These are phyloP conservation scores for Tetragnatha montana DNA, from an alignment of 2,888 invertebrate species.

Conservation along the genomic window DNA sequence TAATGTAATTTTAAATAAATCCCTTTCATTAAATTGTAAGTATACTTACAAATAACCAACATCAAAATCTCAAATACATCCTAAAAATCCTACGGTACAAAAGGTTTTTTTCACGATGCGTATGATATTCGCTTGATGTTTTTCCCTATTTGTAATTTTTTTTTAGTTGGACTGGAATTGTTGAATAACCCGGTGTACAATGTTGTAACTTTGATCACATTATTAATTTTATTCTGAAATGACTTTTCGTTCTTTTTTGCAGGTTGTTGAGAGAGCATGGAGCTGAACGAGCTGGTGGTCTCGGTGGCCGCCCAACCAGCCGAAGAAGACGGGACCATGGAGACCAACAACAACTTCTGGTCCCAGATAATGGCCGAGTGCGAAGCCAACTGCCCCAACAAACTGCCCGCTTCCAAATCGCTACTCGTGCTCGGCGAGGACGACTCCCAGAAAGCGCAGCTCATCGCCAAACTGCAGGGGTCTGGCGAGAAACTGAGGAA, in stretches of 20 bases:
- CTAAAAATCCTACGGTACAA: too few relatives aligned
- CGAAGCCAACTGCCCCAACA: constrained; percentile 41
- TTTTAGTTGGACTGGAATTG: too few relatives aligned
- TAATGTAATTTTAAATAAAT: too few relatives aligned
- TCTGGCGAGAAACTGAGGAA: constrained; percentile 94
- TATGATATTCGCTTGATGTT: too few relatives aligned
- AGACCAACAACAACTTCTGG: constrained; percentile 47
- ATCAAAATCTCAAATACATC: too few relatives aligned
- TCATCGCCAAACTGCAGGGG: constrained; percentile 96
- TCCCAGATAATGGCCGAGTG: constrained; percentile 52
- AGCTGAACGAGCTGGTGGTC: not conserved
- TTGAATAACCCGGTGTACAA: too few relatives aligned
- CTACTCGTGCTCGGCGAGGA: constrained; percentile 83
- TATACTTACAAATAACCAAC: too few relatives aligned
- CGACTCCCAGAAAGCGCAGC: constrained; percentile 97
- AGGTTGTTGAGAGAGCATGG: constrained; percentile 13
- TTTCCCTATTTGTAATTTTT: too few relatives aligned
- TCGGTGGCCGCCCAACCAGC: not conserved
- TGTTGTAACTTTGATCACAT: too few relatives aligned
- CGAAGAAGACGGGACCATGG: constrained; percentile 13
- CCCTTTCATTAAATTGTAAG: too few relatives aligned
- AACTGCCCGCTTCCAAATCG: constrained; percentile 45
- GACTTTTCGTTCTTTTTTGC: constrained; percentile 1
- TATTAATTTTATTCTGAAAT: not conserved
- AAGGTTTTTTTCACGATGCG: too few relatives aligned